These are phyloP conservation scores for Podarcis muralis DNA, from an alignment of 2,113 vertebrate species.

Conservation along the genomic window DNA sequence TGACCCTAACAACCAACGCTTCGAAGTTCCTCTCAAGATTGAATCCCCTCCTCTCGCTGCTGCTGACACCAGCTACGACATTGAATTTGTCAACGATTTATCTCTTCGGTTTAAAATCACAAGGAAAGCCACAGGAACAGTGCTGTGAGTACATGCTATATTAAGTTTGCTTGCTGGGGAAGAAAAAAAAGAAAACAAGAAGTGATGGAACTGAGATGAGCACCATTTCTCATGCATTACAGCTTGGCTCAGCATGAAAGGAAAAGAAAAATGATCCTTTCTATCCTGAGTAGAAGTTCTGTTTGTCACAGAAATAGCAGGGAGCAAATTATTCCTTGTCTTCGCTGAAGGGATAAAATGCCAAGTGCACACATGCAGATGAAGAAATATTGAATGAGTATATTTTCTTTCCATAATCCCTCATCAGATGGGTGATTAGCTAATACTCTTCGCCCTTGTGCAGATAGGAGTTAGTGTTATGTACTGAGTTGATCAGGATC, in stretches of 20 bases:
- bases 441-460: background rate
- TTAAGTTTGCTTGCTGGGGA: fast-evolving
- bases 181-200: background rate
- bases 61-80: constrained; percentile 13
- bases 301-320: background rate
- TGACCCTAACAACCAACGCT: constrained; percentile 43
- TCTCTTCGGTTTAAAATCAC: constrained; percentile 21
- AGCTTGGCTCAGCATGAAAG: background rate
- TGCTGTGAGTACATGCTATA: constrained; percentile 55
- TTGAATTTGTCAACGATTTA: constrained; percentile 31
- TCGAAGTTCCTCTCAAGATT: constrained; percentile 60
- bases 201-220: background rate
- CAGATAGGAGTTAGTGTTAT: background rate
- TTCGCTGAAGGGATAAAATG: background rate
- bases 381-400: background rate
- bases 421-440: background rate
- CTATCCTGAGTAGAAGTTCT: background rate
- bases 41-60: background rate
- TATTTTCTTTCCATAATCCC: background rate
- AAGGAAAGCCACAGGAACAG: constrained; percentile 54
- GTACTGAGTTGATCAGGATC: no score
- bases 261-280: background rate
- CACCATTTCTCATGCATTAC: background rate
- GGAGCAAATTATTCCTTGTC: background rate
- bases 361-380: background rate